Evolutionary conservation across 2,888 invertebrate genomes (phyloP).

Genomic region (Lasiommata megera): DNA sequence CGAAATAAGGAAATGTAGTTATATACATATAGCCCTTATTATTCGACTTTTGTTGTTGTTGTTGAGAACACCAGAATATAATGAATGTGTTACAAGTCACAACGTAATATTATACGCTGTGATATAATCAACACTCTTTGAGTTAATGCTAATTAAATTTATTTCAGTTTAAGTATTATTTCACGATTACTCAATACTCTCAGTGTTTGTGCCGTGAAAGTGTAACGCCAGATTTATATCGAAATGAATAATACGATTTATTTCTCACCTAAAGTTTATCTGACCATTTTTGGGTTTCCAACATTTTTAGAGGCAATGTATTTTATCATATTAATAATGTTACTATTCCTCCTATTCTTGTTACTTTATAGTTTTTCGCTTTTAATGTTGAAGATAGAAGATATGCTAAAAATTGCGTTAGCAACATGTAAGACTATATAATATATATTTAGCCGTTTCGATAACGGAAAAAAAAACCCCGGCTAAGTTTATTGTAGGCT

Average conservation of each 20-base stretch:
- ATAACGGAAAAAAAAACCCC: too few relatives aligned
- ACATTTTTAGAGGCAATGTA: too few relatives aligned
- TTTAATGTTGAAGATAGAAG: too few relatives aligned
- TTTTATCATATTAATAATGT: too few relatives aligned
- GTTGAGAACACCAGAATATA: background rate
- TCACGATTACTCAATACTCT: constrained; percentile 4
- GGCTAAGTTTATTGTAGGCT: too few relatives aligned
- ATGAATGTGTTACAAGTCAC: background rate
- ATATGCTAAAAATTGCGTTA: too few relatives aligned
- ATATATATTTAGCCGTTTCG: too few relatives aligned
- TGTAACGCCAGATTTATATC: background rate
- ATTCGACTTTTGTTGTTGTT: background rate
- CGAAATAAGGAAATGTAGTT: background rate
- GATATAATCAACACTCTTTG: constrained; percentile 1
- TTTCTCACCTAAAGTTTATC: background rate
- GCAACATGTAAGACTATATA: too few relatives aligned
- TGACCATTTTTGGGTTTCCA: too few relatives aligned
- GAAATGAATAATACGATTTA: background rate
- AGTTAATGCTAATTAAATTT: constrained; percentile 3
- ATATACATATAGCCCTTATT: background rate
- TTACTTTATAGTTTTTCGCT: too few relatives aligned
- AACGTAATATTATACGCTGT: background rate
- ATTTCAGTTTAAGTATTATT: constrained; percentile 4
- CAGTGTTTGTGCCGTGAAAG: constrained; percentile 1
- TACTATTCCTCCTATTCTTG: too few relatives aligned